phyloP scores from a whole-genome alignment of 2,888 invertebrate species.

The Pantelozetes paolii region DNA sequence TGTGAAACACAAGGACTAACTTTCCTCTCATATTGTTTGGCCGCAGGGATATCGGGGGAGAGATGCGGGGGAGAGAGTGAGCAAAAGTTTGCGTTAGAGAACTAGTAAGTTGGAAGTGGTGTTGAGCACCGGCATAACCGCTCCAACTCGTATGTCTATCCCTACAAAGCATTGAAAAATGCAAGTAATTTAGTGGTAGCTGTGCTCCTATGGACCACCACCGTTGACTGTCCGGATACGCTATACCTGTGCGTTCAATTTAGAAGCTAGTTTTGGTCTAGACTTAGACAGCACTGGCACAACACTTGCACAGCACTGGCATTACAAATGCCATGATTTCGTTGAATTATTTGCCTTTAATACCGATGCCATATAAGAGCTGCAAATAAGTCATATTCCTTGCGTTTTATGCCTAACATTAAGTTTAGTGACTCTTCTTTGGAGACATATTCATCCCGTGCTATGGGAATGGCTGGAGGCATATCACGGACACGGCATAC shows the following conservation, averaged over 20 bases:
- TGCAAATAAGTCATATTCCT: slow-evolving; percentile 11
- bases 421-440: slow-evolving; percentile 28
- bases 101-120: neutral
- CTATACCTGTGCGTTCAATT: slow-evolving; percentile 27
- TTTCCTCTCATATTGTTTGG: neutral
- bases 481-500: slow-evolving; percentile 29
- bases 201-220: slow-evolving; percentile 16
- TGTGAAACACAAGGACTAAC: slow-evolving; percentile 14
- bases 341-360: slow-evolving; percentile 28
- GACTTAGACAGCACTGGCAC: slow-evolving; percentile 7
- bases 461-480: slow-evolving; percentile 16
- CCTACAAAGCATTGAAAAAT: slow-evolving; percentile 26
- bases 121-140: neutral
- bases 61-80: neutral
- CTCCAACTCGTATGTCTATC: slow-evolving; percentile 27
- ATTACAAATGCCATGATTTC: slow-evolving; percentile 7
- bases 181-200: slow-evolving; percentile 35
- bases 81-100: neutral
- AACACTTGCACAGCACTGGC: neutral
- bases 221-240: slow-evolving; percentile 28
- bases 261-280: slow-evolving; percentile 24
- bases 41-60: neutral
- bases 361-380: neutral
- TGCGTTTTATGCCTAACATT: slow-evolving; percentile 13
- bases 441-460: slow-evolving; percentile 29